phyloP scores from a whole-genome alignment of 2,888 invertebrate species.

The Aphodius granarius region DNA sequence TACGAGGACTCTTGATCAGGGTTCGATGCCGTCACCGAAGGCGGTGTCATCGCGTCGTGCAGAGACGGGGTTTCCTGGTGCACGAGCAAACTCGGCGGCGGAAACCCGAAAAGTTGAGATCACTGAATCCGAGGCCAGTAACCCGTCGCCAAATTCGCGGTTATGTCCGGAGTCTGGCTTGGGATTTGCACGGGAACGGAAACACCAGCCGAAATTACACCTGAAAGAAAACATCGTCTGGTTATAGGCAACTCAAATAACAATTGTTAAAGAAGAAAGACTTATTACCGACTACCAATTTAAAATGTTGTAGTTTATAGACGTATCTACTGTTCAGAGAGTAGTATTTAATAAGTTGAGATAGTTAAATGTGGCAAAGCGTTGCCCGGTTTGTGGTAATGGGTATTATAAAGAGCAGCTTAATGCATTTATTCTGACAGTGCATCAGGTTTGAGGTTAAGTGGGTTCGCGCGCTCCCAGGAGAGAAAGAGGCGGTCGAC shows the following conservation, averaged over 20 bases:
- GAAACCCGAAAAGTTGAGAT: constrained; percentile 89
- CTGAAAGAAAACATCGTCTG: constrained; percentile 67
- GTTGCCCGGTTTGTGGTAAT: not conserved
- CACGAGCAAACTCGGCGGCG: constrained; percentile 73
- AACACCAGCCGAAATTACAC: constrained; percentile 90
- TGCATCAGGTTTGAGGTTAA: constrained; percentile 42
- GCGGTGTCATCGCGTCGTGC: constrained; percentile 60
- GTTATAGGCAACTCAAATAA: not conserved
- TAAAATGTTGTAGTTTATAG: too few relatives aligned
- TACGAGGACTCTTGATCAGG: constrained; percentile 46
- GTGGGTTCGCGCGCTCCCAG: constrained; percentile 49
- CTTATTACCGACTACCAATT: too few relatives aligned
- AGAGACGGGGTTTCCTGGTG: constrained; percentile 64
- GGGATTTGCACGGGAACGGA: constrained; percentile 92
- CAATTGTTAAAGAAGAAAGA: not conserved
- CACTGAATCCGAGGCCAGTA: constrained; percentile 93
- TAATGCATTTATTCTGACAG: constrained; percentile 28
- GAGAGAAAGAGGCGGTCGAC: constrained; percentile 42
- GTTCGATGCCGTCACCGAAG: constrained; percentile 52
- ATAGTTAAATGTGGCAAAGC: constrained; percentile 19
- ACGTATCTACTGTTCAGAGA: not conserved
- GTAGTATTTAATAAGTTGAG: not conserved
- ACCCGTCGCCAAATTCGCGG: constrained; percentile 68
- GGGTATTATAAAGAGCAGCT: constrained; percentile 2
- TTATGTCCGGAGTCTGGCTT: constrained; percentile 77